These are phyloP conservation scores for Dromas ardeola DNA, from an alignment of 2,113 vertebrate genomes.

Conservation along the genomic window DNA sequence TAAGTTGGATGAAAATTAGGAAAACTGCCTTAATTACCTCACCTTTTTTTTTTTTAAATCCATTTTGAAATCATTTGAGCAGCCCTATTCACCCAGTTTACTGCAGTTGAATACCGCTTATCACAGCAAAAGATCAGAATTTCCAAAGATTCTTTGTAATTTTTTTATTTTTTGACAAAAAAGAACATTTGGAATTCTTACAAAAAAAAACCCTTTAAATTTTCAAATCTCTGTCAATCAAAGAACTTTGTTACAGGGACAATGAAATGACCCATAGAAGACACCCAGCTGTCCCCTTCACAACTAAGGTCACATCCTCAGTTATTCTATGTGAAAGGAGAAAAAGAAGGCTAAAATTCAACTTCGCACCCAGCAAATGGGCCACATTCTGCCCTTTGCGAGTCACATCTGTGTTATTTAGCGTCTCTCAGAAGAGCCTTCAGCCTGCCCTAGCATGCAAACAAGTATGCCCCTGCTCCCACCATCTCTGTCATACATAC, in stretches of 20 bases:
- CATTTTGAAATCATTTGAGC: background rate
- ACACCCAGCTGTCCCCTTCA: background rate
- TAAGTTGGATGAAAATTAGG: background rate
- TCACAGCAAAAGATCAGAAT: background rate
- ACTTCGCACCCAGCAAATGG: background rate
- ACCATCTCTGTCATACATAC: rapidly evolving
- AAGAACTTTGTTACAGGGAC: background rate
- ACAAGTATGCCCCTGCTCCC: background rate
- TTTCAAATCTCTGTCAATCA: background rate
- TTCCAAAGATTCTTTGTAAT: background rate
- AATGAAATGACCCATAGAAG: background rate
- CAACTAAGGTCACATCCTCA: background rate
- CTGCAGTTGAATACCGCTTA: background rate
- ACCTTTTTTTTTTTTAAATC: background rate
- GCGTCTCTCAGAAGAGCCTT: background rate
- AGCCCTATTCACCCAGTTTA: background rate
- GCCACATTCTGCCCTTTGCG: background rate
- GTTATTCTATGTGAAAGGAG: background rate
- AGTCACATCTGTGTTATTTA: background rate
- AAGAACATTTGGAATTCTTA: background rate
- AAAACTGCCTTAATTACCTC: background rate
- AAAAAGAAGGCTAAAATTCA: background rate
- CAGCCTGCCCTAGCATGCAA: background rate
- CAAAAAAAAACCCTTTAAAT: background rate
- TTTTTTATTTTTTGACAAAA: background rate